phyloP scores from a whole-genome alignment of 2,113 vertebrate genomes.

The Gymnorhina tibicen region DNA sequence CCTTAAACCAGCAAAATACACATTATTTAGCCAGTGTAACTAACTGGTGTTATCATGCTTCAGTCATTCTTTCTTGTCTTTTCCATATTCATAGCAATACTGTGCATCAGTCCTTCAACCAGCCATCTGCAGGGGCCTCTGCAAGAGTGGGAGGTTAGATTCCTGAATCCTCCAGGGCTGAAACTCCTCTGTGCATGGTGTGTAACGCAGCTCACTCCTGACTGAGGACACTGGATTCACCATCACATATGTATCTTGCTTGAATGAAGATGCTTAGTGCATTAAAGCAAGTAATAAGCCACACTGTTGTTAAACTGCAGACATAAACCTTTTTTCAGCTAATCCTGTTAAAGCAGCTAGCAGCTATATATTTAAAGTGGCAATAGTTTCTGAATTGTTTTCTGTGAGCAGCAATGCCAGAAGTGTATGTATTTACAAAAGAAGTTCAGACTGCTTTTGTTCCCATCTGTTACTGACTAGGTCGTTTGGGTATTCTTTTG shows the following conservation, averaged over 20 bases:
- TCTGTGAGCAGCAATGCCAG: background rate
- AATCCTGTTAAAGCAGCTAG: background rate
- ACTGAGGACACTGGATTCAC: background rate
- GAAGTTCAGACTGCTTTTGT: background rate
- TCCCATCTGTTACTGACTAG: background rate
- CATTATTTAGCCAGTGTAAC: background rate
- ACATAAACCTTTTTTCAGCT: background rate
- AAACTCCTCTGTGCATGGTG: too few relatives aligned
- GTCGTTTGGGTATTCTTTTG: background rate
- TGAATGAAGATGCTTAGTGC: background rate
- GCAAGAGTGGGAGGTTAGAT: background rate
- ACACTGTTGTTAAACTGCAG: background rate
- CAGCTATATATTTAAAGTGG: background rate
- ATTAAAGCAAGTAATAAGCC: background rate
- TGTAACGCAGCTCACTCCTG: background rate
- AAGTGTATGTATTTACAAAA: background rate
- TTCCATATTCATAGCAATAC: background rate
- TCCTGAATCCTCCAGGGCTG: background rate
- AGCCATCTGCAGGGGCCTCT: background rate
- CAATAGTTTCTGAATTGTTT: background rate
- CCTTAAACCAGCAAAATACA: background rate
- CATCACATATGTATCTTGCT: background rate
- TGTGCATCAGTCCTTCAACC: background rate
- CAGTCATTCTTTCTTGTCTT: background rate
- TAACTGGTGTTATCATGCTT: background rate